Evolutionary conservation across 2,888 invertebrate genomes (phyloP), one percentile per base, ranked within the genome.

Genomic region (Mythimna albipuncta): DNA sequence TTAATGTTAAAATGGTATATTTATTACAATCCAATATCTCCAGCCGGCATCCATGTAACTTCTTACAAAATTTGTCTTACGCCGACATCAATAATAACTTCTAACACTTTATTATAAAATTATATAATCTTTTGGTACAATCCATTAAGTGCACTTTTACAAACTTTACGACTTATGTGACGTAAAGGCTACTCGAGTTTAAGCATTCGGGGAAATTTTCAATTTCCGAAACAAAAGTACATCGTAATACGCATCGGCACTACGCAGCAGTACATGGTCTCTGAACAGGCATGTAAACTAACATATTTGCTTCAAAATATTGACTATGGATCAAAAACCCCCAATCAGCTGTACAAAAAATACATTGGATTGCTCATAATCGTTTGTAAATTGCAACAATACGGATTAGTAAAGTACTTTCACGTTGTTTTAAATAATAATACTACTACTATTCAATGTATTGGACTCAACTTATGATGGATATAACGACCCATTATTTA

Each of bases 91-190:
- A 89, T 86, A 89, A 90, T 85, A 92, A 92, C 91, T 88, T 92
- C 94, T 94, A 94, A 95, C 94, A 94, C 92, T 94, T 95, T 91
- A 93, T 93, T 95, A 95, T 95, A 96, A 95, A 95, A 95, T 95
- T 96, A 95, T 95, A 95, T 95, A 95, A 94, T 95, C 95, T 95
- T 96, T 96, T 95, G 96, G 96, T 95, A 94, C 94, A 94, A 91
- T 94, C 94, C 94, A 92, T 94, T 96, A 96, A 96, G 96, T 96
- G 96, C 96, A 96, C 96, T 96, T 95, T 93, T 92, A 93, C 92
- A 93, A 91, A 92, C 91, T 84, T 91, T 92, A 93, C 92, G 91
- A 91, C 94, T 85, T 91, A 77, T 64, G 89, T 91, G 92, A 91
- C 91, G 92, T 92, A 93, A 93, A 91, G 91, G 93, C 93, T 93